Base-by-base conservation (phyloP, 2,113 vertebrate species). In the Podilymbus podiceps region DNA sequence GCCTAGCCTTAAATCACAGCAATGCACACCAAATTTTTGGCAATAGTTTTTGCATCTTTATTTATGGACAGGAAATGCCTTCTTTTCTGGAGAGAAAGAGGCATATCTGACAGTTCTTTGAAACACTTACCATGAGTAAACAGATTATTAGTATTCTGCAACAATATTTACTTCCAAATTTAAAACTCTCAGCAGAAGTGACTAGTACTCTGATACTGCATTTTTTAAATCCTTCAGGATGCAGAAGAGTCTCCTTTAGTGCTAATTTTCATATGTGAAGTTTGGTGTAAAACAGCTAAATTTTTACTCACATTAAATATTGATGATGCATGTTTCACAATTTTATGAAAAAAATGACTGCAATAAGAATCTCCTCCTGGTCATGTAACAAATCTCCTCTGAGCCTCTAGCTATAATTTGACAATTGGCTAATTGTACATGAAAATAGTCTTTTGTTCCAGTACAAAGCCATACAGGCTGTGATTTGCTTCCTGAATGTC, bases 221-320 rank as follows among this genome's bases (percentile, higher is more conserved):
- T 80, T 94, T 88, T 67, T 31, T 40, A 85, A 94, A 79, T 66
- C 76, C 68, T 96, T 90, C 68, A 86, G 64, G 52, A 94, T 35
- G 58, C 76, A 80, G 60, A 81, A 53, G 55, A 84, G 52, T 81
- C 46, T 90, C 44, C 68, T 92, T 73, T 62, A 72, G 30, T 92
- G 67, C 40, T 93, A 87, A 95, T 96, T 94, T 89, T 69, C 83
- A 66, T 64, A 83, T 76, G 42, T 79, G 50, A 44, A 64, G 85
- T 82, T 96, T 91, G 64, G 89, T 77, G 76, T 71, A 92, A 95
- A 96, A 62, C 11, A 93, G 31, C 63, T 85, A 24, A 87, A 90
- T 53, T 81, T 96, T 97, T 81, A 67, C 74, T 67, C 53, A 38
- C 33, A 90, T 97, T 90, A 95, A 94, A 83, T 94, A 95, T 96